Conservation (phyloP, 2,113 vertebrate genomes). For the Syngnathus typhle region DNA sequence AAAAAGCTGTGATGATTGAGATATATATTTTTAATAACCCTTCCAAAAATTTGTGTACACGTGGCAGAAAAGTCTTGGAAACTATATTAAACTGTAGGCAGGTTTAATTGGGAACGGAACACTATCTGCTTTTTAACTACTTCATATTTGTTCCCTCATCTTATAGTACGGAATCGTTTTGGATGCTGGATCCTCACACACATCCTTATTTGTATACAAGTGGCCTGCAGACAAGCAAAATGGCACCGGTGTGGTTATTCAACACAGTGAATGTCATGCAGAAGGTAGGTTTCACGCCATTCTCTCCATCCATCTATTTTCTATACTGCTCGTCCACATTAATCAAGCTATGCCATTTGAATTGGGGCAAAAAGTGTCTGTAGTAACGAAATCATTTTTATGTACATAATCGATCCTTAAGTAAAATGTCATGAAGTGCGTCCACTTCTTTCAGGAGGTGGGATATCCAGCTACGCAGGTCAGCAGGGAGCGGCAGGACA, state of each 20-base stretch:
- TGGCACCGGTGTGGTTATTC: constrained; percentile 78
- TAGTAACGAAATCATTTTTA: too few species aligned
- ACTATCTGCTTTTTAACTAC: not conserved
- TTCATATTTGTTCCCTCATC: not conserved
- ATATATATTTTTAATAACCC: too few species aligned
- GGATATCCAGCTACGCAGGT: constrained; percentile 71
- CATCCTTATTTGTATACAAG: constrained; percentile 79
- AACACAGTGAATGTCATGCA: constrained; percentile 74
- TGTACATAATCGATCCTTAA: too few species aligned
- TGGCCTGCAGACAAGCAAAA: constrained; percentile 84
- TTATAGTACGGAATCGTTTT: constrained; percentile 83
- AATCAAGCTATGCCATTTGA: too few species aligned
- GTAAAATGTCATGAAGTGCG: too few species aligned
- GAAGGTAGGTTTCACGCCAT: constrained; percentile 57
- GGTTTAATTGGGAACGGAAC: not conserved
- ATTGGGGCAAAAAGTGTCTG: too few species aligned
- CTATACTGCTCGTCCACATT: too few species aligned
- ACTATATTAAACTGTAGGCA: too few species aligned
- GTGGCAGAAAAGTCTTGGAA: too few species aligned
- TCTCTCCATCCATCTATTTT: not conserved
- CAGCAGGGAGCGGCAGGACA: constrained; percentile 50
- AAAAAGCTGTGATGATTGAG: too few species aligned
- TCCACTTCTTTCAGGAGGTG: constrained; percentile 43
- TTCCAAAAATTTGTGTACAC: too few species aligned
- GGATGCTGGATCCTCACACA: constrained; percentile 88